phyloP scores from a whole-genome alignment of 2,797 vertebrate species.

The Pogonophryne albipinna region DNA sequence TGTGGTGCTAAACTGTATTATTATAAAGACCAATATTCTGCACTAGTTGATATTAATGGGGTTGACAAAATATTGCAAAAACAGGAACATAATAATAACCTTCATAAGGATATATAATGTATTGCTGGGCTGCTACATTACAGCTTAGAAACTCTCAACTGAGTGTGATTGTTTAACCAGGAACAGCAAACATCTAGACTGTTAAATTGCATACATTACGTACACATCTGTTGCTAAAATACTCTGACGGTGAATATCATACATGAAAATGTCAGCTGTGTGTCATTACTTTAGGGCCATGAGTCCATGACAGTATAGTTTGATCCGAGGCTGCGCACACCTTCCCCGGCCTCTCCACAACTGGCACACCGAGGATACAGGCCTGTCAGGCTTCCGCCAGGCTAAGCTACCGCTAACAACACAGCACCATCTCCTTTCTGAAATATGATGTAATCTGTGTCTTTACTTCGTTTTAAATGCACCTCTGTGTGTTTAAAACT shows the following conservation, averaged over 20 bases:
- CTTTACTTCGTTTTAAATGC: background rate
- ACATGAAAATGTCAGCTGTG: background rate
- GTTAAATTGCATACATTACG: background rate
- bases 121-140: background rate
- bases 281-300: background rate
- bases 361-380: constrained; percentile 73
- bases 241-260: background rate
- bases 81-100: background rate
- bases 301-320: constrained; percentile 27
- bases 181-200: background rate
- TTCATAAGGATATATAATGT: too few species aligned
- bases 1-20: background rate
- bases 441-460: background rate
- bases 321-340: constrained; percentile 32
- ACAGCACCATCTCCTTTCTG: background rate
- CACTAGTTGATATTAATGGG: background rate
- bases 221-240: background rate
- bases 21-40: background rate
- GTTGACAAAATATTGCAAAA: background rate
- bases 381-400: constrained; percentile 49
- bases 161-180: background rate
- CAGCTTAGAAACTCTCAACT: background rate
- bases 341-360: constrained; percentile 56
- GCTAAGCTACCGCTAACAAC: constrained; percentile 72
- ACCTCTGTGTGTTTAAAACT: background rate